A percentile compares a stretch with the other conserved stretches of the same genome.
These are phyloP conservation scores for Cataglyphis cursor DNA, from an alignment of 2,888 invertebrate genomes.

Conservation along the genomic window DNA sequence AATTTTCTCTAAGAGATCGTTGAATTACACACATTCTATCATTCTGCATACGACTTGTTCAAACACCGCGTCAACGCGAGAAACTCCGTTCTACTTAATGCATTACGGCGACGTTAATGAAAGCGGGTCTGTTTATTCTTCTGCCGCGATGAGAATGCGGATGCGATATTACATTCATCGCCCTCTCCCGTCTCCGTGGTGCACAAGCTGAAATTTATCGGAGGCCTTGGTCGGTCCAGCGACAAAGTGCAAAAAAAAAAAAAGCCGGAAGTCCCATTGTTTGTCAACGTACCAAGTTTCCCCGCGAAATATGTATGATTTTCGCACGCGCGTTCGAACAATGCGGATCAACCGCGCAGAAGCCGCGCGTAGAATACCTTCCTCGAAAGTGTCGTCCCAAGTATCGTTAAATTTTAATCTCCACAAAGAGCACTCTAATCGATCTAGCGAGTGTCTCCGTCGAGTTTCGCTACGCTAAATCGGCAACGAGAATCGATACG, in stretches of 20 bases:
- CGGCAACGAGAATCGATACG: slow-evolving; percentile 16
- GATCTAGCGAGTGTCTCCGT: slow-evolving; percentile 1
- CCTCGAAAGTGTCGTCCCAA: slow-evolving; percentile 59
- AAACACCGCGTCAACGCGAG: slow-evolving; percentile 31
- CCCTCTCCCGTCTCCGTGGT: slow-evolving; percentile 33
- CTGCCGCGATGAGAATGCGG: slow-evolving; percentile 5
- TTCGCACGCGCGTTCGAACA: slow-evolving; percentile 67
- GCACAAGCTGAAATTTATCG: slow-evolving; percentile 73
- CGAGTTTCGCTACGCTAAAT: slow-evolving; percentile 20
- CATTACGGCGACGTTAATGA: slow-evolving; percentile 56
- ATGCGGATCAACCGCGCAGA: slow-evolving; percentile 60
- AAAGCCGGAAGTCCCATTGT: slow-evolving; percentile 78
- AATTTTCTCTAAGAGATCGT: background rate
- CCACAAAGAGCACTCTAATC: background rate
- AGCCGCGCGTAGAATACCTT: slow-evolving; percentile 24
- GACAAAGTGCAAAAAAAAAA: slow-evolving; percentile 66
- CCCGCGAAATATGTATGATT: slow-evolving; percentile 80
- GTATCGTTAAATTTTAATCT: slow-evolving; percentile 50
- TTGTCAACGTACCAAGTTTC: slow-evolving; percentile 62
- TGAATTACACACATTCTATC: slow-evolving; percentile 19
- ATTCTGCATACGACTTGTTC: slow-evolving; percentile 15
- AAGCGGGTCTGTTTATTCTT: slow-evolving; percentile 56
- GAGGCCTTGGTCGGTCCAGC: slow-evolving; percentile 57
- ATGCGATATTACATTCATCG: slow-evolving; percentile 36
- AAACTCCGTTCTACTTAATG: slow-evolving; percentile 46